Evolutionary conservation across 2,888 invertebrate genomes (phyloP).

Genomic region (Chromoteleia sp.): DNA sequence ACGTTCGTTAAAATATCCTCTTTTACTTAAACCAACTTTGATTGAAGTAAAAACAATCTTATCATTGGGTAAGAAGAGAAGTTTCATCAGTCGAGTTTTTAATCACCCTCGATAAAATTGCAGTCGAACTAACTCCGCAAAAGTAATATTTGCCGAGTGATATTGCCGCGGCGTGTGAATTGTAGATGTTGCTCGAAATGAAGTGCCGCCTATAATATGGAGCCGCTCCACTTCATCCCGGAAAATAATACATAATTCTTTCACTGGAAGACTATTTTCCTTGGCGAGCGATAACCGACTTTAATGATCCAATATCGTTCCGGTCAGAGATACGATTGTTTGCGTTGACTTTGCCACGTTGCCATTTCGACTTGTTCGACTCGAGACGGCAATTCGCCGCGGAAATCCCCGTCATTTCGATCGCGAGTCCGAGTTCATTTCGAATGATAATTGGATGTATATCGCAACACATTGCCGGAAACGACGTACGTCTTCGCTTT

Average conservation of each 20-base stretch:
- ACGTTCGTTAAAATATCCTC: neutral
- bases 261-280: conserved; percentile 27
- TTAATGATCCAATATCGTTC: conserved; percentile 48
- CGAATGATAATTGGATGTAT: conserved; percentile 46
- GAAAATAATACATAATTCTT: conserved; percentile 48
- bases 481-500: conserved; percentile 23
- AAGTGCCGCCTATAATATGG: conserved; percentile 27
- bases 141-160: conserved; percentile 30
- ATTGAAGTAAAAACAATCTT: conserved; percentile 18
- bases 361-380: neutral
- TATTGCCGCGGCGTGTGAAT: conserved; percentile 24
- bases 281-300: conserved; percentile 41
- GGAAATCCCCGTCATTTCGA: neutral
- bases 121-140: conserved; percentile 9
- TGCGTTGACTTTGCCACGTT: neutral
- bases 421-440: conserved; percentile 14
- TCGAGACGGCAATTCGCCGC: neutral
- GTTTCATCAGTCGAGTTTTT: conserved; percentile 21
- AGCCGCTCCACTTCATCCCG: conserved; percentile 1
- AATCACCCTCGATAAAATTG: conserved; percentile 32
- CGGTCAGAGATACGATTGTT: conserved; percentile 40
- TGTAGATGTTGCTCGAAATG: conserved; percentile 15
- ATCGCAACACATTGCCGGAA: conserved; percentile 29
- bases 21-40: conserved; percentile 1
- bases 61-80: conserved; percentile 15